Percentiles rank a stretch among this genome's conserved stretches.
These are phyloP conservation scores for Ciona savignyi DNA, from an alignment of 23 tunicate genomes.

Conservation along the genomic window DNA sequence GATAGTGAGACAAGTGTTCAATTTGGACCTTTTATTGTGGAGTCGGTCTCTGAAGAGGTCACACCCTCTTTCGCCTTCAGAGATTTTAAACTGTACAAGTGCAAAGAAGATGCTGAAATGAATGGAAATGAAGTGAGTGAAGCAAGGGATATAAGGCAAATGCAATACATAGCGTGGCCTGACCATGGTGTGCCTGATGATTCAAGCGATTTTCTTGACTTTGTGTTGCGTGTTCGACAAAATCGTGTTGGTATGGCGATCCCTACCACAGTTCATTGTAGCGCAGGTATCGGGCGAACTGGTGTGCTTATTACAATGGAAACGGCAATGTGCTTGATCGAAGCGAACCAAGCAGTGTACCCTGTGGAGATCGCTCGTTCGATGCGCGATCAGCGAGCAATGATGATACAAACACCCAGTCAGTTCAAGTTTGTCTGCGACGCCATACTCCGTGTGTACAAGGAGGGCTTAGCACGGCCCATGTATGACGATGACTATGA, in stretches of 20 bases:
- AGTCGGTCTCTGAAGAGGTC: constrained; percentile 52
- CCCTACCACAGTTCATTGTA: constrained; percentile 81
- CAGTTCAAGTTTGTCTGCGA: constrained; percentile 94
- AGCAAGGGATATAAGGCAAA: constrained; percentile 57
- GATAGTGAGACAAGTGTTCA: constrained; percentile 23
- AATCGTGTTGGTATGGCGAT: constrained; percentile 69
- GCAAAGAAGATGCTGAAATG: constrained; percentile 6
- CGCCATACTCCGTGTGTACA: constrained; percentile 77
- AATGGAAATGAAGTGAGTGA: constrained; percentile 1
- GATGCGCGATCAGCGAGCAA: constrained; percentile 92
- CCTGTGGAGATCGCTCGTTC: constrained; percentile 58
- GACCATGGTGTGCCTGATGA: constrained; percentile 99
- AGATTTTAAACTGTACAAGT: constrained; percentile 37
- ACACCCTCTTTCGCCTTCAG: constrained; percentile 65
- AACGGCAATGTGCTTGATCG: constrained; percentile 83
- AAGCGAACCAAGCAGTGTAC: constrained; percentile 67
- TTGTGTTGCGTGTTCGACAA: constrained; percentile 74
- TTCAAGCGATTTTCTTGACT: constrained; percentile 84
- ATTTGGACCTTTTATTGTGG: constrained; percentile 39
- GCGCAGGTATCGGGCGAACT: constrained; percentile 96
- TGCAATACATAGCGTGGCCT: constrained; percentile 98
- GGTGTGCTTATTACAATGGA: constrained; percentile 95
- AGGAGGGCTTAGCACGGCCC: constrained; percentile 67
- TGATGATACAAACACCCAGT: constrained; percentile 95
- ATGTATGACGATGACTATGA: constrained; percentile 22